Conservation (phyloP, 2,113 vertebrate genomes). For the Muscicapa adusta region DNA sequence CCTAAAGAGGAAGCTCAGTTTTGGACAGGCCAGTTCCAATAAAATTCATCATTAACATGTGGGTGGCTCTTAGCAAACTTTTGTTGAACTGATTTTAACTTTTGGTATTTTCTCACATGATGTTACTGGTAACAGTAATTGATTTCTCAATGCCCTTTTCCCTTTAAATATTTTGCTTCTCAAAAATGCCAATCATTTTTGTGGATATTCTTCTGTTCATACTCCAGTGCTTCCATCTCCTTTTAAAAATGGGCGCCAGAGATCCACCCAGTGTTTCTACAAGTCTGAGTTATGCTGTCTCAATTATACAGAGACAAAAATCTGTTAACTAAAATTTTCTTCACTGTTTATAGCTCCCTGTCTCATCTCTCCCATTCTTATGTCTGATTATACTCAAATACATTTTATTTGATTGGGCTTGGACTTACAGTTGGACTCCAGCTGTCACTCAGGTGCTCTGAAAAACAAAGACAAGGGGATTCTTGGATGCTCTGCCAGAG, state of each 20-base stretch:
- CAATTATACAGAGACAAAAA: neutral
- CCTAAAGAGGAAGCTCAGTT: neutral
- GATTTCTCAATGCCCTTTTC: neutral
- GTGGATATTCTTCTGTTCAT: neutral
- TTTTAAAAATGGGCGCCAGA: neutral
- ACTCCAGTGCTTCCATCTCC: neutral
- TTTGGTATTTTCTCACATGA: neutral
- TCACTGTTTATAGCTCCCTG: neutral
- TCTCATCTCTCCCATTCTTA: neutral
- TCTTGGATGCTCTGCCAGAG: neutral
- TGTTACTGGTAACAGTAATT: neutral
- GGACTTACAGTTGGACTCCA: neutral
- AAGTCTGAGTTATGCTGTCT: neutral
- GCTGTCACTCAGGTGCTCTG: neutral
- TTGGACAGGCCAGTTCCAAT: neutral
- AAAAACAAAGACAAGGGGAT: rapidly evolving
- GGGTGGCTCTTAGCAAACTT: neutral
- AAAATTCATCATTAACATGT: neutral
- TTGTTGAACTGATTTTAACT: neutral
- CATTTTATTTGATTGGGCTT: neutral
- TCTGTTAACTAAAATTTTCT: neutral
- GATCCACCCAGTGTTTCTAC: neutral
- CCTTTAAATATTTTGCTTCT: neutral
- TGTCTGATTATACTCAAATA: neutral
- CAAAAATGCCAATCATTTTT: neutral